phyloP scores from a whole-genome alignment of 2,797 vertebrate species.

The Brachymystax lenok region DNA sequence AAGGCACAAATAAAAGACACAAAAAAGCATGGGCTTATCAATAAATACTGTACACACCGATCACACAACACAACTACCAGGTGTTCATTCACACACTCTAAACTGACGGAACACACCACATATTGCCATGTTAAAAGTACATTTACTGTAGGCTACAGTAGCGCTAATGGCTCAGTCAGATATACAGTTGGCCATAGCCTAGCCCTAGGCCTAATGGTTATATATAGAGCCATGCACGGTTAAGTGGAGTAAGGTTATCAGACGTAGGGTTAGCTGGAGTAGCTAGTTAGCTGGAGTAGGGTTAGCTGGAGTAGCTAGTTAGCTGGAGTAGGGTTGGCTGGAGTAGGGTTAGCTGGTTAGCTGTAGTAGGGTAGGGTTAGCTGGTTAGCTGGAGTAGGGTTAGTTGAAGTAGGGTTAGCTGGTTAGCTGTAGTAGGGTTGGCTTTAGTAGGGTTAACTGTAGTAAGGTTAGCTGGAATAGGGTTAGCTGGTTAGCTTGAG shows the following conservation, averaged over 20 bases:
- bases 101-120: conserved; percentile 36
- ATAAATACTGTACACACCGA: conserved; percentile 68
- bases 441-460: background rate
- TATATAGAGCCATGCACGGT: background rate
- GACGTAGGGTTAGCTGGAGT: too few relatives aligned
- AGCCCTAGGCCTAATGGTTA: background rate
- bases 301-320: too few relatives aligned
- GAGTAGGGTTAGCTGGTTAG: too few relatives aligned
- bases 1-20: conserved; percentile 36
- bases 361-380: too few relatives aligned
- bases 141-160: conserved; percentile 6
- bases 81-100: conserved; percentile 41
- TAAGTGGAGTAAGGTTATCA: background rate
- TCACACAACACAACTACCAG: conserved; percentile 44
- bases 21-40: conserved; percentile 44
- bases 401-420: background rate
- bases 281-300: too few relatives aligned
- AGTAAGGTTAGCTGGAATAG: too few relatives aligned
- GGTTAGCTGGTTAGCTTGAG: too few relatives aligned
- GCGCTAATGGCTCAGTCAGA: conserved; percentile 20
- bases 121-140: conserved; percentile 29
- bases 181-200: conserved; percentile 47
- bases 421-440: background rate
- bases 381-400: too few relatives aligned
- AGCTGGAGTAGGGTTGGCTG: too few relatives aligned